A percentile compares a stretch with the other conserved stretches of the same genome.
These are phyloP conservation scores for Ischnura elegans DNA, from an alignment of 2,888 invertebrate species.

Conservation along the genomic window DNA sequence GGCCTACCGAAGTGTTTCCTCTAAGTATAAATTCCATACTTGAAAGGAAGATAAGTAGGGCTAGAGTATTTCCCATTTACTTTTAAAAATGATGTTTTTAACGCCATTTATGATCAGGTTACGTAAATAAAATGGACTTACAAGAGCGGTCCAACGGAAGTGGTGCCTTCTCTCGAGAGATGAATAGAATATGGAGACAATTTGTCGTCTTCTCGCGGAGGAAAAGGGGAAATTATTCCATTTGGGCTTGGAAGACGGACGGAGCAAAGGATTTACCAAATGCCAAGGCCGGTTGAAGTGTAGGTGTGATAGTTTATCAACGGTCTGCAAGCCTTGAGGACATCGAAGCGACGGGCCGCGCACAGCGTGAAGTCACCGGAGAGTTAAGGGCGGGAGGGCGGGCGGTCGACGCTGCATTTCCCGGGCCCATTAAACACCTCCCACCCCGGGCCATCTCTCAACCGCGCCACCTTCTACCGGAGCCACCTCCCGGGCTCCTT, in stretches of 20 bases:
- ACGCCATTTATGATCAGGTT: no score
- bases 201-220: no score
- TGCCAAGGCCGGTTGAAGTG: not conserved
- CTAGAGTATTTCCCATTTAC: no score
- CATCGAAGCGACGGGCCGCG: not conserved
- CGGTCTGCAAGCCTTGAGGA: not conserved
- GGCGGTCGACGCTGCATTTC: not conserved
- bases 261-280: not conserved
- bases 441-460: not conserved
- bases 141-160: no score
- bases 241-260: conserved; percentile 7
- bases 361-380: not conserved
- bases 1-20: no score
- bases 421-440: not conserved
- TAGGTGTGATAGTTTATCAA: not conserved
- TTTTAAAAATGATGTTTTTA: no score
- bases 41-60: no score
- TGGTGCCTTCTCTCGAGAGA: no score
- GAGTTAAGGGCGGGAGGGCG: not conserved
- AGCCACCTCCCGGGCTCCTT: not conserved
- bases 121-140: no score
- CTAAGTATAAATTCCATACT: no score
- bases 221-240: not conserved
- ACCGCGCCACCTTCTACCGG: no score
- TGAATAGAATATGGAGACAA: no score